Evolutionary conservation across 1,140 invertebrate genomes (phyloP).

Genomic region (Heliconius hermathena): DNA sequence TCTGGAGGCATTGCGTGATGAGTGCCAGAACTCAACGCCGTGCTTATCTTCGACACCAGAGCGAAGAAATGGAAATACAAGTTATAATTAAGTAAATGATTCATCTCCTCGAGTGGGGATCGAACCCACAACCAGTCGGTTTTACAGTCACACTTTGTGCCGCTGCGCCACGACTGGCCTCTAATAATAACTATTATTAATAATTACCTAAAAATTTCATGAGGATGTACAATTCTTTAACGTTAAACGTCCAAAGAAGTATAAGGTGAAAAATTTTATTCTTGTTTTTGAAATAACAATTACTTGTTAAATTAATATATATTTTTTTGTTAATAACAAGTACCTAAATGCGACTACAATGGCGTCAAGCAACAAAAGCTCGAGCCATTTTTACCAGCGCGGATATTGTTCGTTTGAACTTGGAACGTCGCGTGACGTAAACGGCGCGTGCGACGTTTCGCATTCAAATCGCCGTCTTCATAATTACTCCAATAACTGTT

Average conservation of each 20-base stretch:
- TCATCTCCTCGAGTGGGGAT: no score
- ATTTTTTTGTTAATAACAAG: constrained; percentile 14
- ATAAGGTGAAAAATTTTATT: background rate
- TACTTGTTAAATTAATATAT: background rate
- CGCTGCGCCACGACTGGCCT: no score
- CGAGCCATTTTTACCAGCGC: constrained; percentile 65
- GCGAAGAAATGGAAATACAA: no score
- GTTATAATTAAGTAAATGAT: no score
- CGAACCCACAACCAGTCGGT: no score
- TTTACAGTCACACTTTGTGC: no score
- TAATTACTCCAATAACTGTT: constrained; percentile 42
- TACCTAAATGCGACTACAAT: constrained; percentile 52
- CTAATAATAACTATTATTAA: no score
- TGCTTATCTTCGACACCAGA: no score
- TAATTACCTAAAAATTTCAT: no score
- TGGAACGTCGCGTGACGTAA: constrained; percentile 71
- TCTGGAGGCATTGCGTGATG: no score
- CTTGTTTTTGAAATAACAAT: background rate
- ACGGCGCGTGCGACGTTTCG: constrained; percentile 67
- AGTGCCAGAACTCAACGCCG: no score
- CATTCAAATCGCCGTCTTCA: constrained; percentile 56
- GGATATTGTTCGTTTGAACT: constrained; percentile 73
- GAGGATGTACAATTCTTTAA: no score
- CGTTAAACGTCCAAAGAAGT: background rate
- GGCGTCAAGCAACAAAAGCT: constrained; percentile 68